Base-by-base conservation (phyloP, 2,888 invertebrate species). In the Caenorhabditis doughertyi region DNA sequence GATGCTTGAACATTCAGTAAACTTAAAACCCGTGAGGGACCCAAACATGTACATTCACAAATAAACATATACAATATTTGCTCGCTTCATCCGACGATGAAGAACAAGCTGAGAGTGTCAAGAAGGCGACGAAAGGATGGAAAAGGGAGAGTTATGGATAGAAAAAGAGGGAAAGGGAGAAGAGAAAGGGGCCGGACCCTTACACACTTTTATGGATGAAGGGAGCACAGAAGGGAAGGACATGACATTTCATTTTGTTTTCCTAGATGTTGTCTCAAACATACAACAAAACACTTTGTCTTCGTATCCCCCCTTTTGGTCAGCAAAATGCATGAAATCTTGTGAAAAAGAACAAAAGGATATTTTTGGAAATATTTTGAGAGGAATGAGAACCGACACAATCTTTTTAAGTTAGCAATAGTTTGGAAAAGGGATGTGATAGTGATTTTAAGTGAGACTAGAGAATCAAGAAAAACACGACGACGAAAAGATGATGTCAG, bases 221-320 rank as follows among this genome's bases (percentile, higher is more conserved):
- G 51, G 29, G 39, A 35, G 62, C 60, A n/a, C 13, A 35, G 44
- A 23, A 49, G 23, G 21, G 42, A 49, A 25, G 39, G 67, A 58
- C 74, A 67, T 58, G 74, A 67, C 67, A 65, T 76, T 67, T 76
- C 74, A 76, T 76, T 76, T 67, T 58, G 39, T 56, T 55, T n/a
- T 9, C 27, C 47, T 72, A 16, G 60, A 39, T 32, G 29, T 16
- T 27, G 35, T 23, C 32, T 49, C 60, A 51, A 35, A 58, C 25
- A 67, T n/a, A n/a, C n/a, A n/a, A n/a, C 62, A 47, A 62, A 64
- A 65, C 65, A 49, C 65, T 65, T 65, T 65, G 51, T 65, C 65
- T 51, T 65, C 35, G 49, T 49, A 47, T 32, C 64, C 23, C 47
- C 18, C 29, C 18, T 49, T 23, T 65, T 11, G 23, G 32, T 47